phyloP scores from a whole-genome alignment of 2,797 vertebrate species.

The Ctenochaetus hawaiiensis region DNA sequence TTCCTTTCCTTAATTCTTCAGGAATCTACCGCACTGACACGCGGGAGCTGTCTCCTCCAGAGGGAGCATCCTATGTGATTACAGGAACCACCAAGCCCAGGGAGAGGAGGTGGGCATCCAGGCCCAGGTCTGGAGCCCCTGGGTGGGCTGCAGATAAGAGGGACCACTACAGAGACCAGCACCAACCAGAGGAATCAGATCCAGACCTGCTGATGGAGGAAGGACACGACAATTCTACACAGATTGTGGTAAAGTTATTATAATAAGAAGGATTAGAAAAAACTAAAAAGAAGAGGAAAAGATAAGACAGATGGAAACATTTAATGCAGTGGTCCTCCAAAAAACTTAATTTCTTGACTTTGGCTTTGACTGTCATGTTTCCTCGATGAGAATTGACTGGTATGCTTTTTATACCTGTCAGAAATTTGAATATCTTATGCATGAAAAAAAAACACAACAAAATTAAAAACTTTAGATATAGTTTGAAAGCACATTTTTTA shows the following conservation, averaged over 20 bases:
- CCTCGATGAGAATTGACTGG: not conserved
- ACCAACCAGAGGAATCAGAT: conserved; percentile 61
- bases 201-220: conserved; percentile 76
- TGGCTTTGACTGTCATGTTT: not conserved
- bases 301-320: not conserved
- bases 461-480: not conserved
- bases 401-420: not conserved
- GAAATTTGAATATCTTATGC: not conserved
- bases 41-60: conserved; percentile 25
- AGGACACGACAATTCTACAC: conserved; percentile 70
- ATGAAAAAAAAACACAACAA: not conserved
- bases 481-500: not conserved
- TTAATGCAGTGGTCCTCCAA: not conserved
- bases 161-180: conserved; percentile 71
- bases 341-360: not conserved
- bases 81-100: conserved; percentile 38
- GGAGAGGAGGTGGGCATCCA: conserved; percentile 55
- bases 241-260: conserved; percentile 69
- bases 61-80: conserved; percentile 7
- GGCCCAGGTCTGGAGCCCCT: conserved; percentile 26
- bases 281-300: not conserved
- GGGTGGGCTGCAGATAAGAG: conserved; percentile 55
- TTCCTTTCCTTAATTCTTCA: conserved; percentile 16
- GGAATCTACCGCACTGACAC: conserved; percentile 41
- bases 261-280: too few species aligned